These are phyloP conservation scores for Hyposoter dolosus DNA, from an alignment of 2,888 invertebrate genomes.

Conservation along the genomic window DNA sequence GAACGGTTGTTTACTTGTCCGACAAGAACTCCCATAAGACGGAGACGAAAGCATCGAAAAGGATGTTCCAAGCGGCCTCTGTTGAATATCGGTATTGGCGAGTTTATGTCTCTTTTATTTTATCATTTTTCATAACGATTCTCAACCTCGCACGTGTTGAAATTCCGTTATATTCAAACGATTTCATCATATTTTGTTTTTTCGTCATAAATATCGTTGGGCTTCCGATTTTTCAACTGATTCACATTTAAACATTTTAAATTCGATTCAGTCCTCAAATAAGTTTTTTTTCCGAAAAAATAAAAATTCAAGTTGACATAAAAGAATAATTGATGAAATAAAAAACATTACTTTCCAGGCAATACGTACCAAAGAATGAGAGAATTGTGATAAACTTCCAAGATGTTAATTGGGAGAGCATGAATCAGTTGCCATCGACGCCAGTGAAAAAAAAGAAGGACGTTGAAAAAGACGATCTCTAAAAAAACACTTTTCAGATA, in stretches of 20 bases:
- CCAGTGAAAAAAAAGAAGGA: constrained; percentile 61
- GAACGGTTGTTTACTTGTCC: constrained; percentile 91
- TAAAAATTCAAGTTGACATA: background rate
- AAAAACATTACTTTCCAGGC: constrained; percentile 85
- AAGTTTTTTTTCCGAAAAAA: background rate
- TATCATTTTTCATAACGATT: background rate
- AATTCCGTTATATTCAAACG: background rate
- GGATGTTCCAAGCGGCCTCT: constrained; percentile 93
- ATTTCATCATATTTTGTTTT: too few relatives aligned
- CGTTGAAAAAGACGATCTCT: background rate
- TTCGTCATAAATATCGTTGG: too few relatives aligned
- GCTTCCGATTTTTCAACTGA: background rate
- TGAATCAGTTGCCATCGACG: constrained; percentile 84
- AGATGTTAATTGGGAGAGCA: constrained; percentile 87
- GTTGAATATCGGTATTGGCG: constrained; percentile 88
- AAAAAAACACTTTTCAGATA: background rate
- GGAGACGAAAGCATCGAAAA: constrained; percentile 91
- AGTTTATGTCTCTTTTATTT: constrained; percentile 10
- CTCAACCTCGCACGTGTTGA: background rate
- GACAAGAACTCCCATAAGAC: constrained; percentile 92
- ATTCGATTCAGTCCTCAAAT: background rate
- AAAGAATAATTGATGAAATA: background rate
- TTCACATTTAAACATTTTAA: too few relatives aligned
- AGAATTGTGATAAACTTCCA: constrained; percentile 90
- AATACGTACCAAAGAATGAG: constrained; percentile 87